phyloP scores from a whole-genome alignment of 2,113 vertebrate genomes.

The Silurus glanis region DNA sequence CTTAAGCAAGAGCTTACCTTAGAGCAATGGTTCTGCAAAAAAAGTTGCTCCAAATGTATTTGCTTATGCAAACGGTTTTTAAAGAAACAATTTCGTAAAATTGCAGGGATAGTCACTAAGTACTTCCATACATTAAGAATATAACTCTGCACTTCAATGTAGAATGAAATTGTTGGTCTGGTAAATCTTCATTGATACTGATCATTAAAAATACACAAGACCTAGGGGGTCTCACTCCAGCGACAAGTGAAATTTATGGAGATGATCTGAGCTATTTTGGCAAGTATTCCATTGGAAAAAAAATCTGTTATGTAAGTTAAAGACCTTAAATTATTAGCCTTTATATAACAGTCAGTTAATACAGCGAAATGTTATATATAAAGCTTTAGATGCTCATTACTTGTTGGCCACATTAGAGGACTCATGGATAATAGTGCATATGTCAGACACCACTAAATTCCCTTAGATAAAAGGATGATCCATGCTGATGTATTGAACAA shows the following conservation, averaged over 20 bases:
- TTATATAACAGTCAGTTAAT: not conserved
- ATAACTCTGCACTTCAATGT: not conserved
- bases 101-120: not conserved
- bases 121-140: not conserved
- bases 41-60: not conserved
- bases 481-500: not conserved
- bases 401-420: not conserved
- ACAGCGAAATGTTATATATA: not conserved
- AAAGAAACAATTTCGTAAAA: not conserved
- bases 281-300: not conserved
- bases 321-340: not conserved
- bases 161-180: not conserved
- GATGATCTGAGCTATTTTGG: not conserved
- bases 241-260: not conserved
- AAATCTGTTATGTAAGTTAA: not conserved
- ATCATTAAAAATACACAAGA: not conserved
- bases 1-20: not conserved
- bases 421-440: not conserved
- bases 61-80: not conserved
- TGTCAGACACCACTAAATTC: not conserved
- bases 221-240: not conserved
- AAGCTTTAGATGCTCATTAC: not conserved
- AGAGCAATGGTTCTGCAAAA: not conserved
- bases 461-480: not conserved
- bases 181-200: not conserved